phyloP scores from a whole-genome alignment of 2,113 vertebrate species.

The Zonotrichia leucophrys region DNA sequence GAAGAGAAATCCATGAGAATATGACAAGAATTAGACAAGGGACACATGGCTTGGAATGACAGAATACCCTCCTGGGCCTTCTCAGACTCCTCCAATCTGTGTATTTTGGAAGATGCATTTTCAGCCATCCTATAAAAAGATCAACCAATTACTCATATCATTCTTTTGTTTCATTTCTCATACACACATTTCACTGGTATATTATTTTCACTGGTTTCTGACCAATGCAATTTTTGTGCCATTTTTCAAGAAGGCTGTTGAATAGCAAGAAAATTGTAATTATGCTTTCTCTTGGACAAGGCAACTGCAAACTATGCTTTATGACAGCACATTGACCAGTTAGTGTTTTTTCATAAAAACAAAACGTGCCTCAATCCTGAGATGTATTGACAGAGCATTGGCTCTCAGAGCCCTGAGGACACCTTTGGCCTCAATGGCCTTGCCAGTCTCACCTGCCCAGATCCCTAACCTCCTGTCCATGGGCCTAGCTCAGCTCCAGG shows the following conservation, averaged over 20 bases:
- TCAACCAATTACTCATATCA: not conserved
- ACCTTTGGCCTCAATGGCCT: not conserved
- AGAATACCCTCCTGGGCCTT: not conserved
- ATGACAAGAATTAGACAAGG: not conserved
- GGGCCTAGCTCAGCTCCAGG: not conserved
- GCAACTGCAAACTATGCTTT: not conserved
- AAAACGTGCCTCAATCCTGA: not conserved
- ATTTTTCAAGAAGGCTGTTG: not conserved
- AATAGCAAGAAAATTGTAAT: not conserved
- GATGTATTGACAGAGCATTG: not conserved
- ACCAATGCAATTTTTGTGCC: not conserved
- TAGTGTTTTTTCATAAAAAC: not conserved
- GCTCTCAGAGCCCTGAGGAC: not conserved
- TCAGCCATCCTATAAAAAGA: not conserved
- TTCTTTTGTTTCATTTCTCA: not conserved
- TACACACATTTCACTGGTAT: not conserved
- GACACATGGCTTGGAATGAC: not conserved
- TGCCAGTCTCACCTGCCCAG: not conserved
- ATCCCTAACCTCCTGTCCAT: accelerated
- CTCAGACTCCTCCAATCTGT: not conserved
- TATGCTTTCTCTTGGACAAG: not conserved
- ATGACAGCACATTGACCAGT: not conserved
- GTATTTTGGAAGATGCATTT: not conserved
- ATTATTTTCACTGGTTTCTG: not conserved
- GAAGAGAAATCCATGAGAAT: not conserved